Evolutionary conservation across 2,113 vertebrate species (phyloP).

Genomic region (Labrus mixtus): DNA sequence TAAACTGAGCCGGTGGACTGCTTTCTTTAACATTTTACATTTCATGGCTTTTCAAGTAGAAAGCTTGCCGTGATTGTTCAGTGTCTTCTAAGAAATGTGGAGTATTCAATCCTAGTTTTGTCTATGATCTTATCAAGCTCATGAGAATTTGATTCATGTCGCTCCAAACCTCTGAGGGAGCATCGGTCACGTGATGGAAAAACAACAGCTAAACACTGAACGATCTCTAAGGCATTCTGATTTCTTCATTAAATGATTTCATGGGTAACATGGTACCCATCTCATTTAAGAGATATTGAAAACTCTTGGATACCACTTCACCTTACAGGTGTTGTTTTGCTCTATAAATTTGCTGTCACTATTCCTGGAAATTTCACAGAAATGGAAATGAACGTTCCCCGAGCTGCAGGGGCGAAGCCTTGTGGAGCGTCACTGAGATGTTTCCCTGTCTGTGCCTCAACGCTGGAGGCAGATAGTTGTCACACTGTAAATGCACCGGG

Average conservation of each 20-base stretch:
- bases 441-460: background rate
- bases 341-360: background rate
- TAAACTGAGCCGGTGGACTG: too few species aligned
- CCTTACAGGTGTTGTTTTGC: background rate
- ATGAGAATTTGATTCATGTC: background rate
- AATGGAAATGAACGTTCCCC: background rate
- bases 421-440: background rate
- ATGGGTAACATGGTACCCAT: background rate
- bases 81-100: background rate
- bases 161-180: background rate
- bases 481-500: background rate
- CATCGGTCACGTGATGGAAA: conserved; percentile 16
- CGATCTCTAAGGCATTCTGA: background rate
- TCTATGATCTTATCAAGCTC: conserved; percentile 15
- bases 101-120: background rate
- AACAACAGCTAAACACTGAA: background rate
- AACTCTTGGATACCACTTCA: background rate
- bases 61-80: background rate
- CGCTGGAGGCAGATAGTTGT: background rate
- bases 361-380: background rate
- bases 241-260: background rate
- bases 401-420: conserved; percentile 37
- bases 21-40: too few species aligned
- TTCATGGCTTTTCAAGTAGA: background rate
- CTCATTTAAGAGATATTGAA: background rate